These are phyloP conservation scores for Aricia agestis DNA, from an alignment of 1,140 invertebrate species.

Conservation along the genomic window DNA sequence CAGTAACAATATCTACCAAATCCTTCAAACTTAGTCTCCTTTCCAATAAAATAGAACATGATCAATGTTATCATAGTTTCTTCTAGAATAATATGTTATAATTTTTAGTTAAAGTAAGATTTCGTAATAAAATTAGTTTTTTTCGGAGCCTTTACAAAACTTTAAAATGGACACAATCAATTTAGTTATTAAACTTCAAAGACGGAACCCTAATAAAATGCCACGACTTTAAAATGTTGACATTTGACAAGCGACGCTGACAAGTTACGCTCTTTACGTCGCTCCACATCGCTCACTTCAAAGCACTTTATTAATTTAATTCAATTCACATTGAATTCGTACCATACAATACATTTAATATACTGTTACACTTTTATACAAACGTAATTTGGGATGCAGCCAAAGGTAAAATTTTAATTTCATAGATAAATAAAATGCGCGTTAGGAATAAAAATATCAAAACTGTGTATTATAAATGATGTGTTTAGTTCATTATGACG, in stretches of 20 bases:
- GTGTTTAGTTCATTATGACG: too few species aligned
- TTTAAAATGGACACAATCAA: background rate
- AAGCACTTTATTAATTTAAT: slow-evolving; percentile 16
- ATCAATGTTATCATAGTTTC: too few species aligned
- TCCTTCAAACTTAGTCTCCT: too few species aligned
- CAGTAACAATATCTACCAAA: too few species aligned
- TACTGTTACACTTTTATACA: background rate
- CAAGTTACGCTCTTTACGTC: slow-evolving; percentile 39
- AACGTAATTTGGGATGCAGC: background rate
- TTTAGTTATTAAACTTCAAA: background rate
- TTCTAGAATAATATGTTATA: too few species aligned
- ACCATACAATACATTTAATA: background rate
- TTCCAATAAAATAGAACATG: too few species aligned
- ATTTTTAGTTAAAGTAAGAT: too few species aligned
- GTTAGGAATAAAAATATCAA: too few species aligned
- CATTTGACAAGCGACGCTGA: slow-evolving; percentile 66
- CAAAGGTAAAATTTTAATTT: too few species aligned
- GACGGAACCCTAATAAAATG: background rate
- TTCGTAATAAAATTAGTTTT: too few species aligned
- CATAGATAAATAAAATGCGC: too few species aligned
- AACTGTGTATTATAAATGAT: too few species aligned
- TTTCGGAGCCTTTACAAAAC: background rate
- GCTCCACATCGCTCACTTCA: slow-evolving; percentile 15
- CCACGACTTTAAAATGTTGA: slow-evolving; percentile 48
- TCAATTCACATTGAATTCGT: slow-evolving; percentile 1